Evolutionary conservation across 1,140 invertebrate species (phyloP), one percentile per base, ranked within the genome.

Genomic region (Pseudomyrmex cubaensis): DNA sequence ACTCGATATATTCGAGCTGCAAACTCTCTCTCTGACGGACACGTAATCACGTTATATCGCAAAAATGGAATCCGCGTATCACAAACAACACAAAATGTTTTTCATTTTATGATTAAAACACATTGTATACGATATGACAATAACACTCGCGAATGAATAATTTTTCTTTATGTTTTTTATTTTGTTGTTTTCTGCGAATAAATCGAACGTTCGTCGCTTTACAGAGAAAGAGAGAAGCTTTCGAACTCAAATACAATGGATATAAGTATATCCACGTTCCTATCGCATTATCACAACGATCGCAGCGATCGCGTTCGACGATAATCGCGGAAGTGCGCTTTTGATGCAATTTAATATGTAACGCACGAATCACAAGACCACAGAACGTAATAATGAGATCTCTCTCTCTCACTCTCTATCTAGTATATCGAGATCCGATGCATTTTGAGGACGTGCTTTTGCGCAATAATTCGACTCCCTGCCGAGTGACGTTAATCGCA

Each of bases 401-500:
- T 35, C 35, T 35, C 35, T 35, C 35, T 35, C 35, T 7, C 35
- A 5, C 35, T 35, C 35, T 35, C 54, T 48, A 44, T 20, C 44
- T 9, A 44, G 13, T n/a, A 69, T 67, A 78, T 69, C 50, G 52
- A 22, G 66, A 17, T 59, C 64, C 66, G 56, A 80, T 80, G 76
- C 66, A 80, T 80, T 78, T 15, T 54, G 54, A 35, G 66, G 7
- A 22, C 5, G 35, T 35, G 76, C 76, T 80, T 80, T 80, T 35
- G 44, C 22, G 44, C 76, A 25, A 80, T 80, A 80, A 80, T 80
- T 80, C 56, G 76, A 0, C 25, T 2, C 54, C 44, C 50, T 44
- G 56, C 66, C 76, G 66, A 72, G 66, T 80, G 76, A 80, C 76
- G 22, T 80, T 80, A 80, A 80, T 80, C 66, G 76, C 66, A 56